Base-by-base conservation (phyloP, 2,113 vertebrate species). In the Bambusicola thoracicus region DNA sequence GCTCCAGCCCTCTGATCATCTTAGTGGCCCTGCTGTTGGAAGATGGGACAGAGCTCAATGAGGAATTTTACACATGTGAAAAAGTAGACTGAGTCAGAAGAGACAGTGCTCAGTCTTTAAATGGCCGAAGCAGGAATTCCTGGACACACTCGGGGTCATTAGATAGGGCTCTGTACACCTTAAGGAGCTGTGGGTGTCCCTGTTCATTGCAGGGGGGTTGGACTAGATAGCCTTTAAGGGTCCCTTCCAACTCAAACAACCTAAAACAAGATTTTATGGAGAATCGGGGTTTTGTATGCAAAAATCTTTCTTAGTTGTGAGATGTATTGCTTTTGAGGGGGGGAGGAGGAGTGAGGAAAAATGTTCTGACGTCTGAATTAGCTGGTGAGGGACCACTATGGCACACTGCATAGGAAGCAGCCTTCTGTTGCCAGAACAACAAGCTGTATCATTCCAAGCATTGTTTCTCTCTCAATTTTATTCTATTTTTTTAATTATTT, bases 401-500 rank as follows among this genome's bases (percentile, higher is more conserved):
- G 24, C 40, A 44, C 12, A 5, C 18, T 1, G 1, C 34, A 36
- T 20, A 15, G 32, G 41, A 36, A 68, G 36, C 40, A 49, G 17
- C 46, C 11, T 79, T 43, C 21, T 55, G n/a, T 55, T 3, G 1
- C 29, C 11, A 25, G 16, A 53, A 56, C 24, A 43, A 36, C 2
- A 3, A n/a, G 6, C 3, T 43, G 4, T 2, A 1, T 6, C 48
- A 6, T 44, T 49, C 38, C 1, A 0, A 53, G 38, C 13, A 0
- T 36, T 49, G 13, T 49, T 84, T 77, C 63, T 38, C 3, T n/a
- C 22, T 66, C 59, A 40, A 7, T n/a, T 59, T 32, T 29, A 32
- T 62, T 66, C 55, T n/a, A 6, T n/a, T 59, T 32, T 17, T 9
- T 61, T 53, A 65, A n/a, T 4, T 14, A 20, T 11, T 13, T 43